Conservation (phyloP, 2,888 invertebrate genomes). For the Tipula vernalis region DNA sequence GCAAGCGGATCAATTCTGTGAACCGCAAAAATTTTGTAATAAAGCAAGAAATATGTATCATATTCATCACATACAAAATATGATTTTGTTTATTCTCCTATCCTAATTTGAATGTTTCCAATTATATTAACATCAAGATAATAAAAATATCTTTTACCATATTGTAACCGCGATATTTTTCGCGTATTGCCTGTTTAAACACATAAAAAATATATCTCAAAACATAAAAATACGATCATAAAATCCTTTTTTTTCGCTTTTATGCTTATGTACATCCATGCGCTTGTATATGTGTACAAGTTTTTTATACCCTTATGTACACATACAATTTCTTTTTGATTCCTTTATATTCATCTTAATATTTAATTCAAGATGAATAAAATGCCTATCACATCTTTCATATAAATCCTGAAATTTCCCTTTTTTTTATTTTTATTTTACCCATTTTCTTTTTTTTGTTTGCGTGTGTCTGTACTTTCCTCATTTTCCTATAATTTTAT, state of each 20-base stretch:
- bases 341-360: conserved; percentile 4
- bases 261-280: background rate
- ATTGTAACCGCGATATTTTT: background rate
- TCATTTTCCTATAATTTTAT: conserved; percentile 4
- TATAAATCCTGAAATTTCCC: background rate
- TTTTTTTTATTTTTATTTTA: background rate
- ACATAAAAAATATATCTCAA: background rate
- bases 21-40: background rate
- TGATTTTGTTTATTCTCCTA: background rate
- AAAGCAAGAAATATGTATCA: background rate
- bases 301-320: background rate
- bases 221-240: background rate
- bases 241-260: background rate
- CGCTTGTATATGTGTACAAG: background rate
- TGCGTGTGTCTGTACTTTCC: background rate
- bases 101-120: conserved; percentile 4
- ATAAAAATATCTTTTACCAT: background rate
- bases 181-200: conserved; percentile 4
- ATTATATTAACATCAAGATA: conserved; percentile 4
- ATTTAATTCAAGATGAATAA: conserved; percentile 4
- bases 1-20: background rate
- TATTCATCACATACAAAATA: background rate
- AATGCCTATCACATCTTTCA: conserved; percentile 4
- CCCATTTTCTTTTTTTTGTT: background rate
- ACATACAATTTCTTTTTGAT: background rate